Conservation (phyloP, 1,140 invertebrate species). For the Cardiocondyla obscurior region DNA sequence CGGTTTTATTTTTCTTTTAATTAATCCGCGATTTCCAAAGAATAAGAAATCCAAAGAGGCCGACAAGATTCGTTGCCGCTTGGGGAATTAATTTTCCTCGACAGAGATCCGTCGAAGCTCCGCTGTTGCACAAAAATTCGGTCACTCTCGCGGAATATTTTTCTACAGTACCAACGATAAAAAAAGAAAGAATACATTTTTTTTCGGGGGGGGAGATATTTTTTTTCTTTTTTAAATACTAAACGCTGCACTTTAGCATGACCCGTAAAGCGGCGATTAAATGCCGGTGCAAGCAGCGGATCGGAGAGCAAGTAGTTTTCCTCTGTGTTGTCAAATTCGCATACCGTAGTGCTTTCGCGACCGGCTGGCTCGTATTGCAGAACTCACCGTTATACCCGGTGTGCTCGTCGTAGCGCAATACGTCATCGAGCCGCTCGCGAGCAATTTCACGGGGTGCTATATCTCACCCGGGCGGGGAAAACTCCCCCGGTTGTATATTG, state of each 20-base stretch:
- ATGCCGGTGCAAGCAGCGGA: background rate
- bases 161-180: background rate
- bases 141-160: background rate
- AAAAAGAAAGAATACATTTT: background rate
- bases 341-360: slow-evolving; percentile 22
- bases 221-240: background rate
- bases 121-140: background rate
- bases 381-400: slow-evolving; percentile 31
- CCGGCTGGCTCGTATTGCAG: slow-evolving; percentile 6
- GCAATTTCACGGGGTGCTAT: slow-evolving; percentile 63
- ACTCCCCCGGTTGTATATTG: slow-evolving; percentile 60
- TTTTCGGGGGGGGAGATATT: too few relatives aligned
- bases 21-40: background rate
- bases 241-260: background rate
- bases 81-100: background rate
- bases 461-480: slow-evolving; percentile 57
- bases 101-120: background rate
- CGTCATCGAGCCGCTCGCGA: slow-evolving; percentile 44
- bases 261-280: slow-evolving; percentile 19
- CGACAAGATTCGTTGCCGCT: background rate
- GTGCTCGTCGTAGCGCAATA: slow-evolving; percentile 48
- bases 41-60: background rate
- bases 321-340: slow-evolving; percentile 33
- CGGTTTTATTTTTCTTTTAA: background rate
- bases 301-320: slow-evolving; percentile 30